phyloP scores from a whole-genome alignment of 2,797 vertebrate genomes.

The Morus bassanus region DNA sequence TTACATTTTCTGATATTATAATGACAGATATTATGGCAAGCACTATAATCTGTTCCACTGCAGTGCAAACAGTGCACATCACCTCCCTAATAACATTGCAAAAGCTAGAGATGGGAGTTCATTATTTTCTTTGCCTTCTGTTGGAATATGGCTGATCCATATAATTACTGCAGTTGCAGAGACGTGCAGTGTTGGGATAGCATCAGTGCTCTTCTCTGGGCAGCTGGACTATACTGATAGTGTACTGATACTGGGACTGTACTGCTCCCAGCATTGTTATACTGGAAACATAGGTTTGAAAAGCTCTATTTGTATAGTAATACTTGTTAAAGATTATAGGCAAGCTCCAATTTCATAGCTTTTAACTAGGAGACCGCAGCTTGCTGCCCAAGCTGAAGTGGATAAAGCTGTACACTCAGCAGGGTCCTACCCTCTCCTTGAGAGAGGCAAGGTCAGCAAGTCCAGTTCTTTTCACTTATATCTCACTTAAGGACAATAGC shows the following conservation, averaged over 20 bases:
- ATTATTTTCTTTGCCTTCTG: not conserved
- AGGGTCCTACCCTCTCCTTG: not conserved
- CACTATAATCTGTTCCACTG: not conserved
- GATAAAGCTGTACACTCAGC: not conserved
- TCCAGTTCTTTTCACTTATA: not conserved
- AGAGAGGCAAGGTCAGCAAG: not conserved
- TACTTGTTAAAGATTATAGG: not conserved
- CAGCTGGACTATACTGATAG: not conserved
- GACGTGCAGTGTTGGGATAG: not conserved
- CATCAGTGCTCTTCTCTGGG: not conserved
- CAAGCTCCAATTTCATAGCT: not conserved
- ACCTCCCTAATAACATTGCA: not conserved
- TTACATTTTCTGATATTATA: constrained; percentile 19
- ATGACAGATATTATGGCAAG: constrained; percentile 23
- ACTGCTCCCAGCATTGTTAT: not conserved
- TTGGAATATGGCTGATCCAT: not conserved
- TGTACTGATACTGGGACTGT: not conserved
- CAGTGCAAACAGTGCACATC: not conserved
- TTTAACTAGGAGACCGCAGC: not conserved
- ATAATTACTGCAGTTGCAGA: not conserved
- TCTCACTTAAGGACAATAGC: not conserved
- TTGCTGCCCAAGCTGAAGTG: not conserved
- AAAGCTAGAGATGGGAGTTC: not conserved
- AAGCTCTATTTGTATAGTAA: not conserved
- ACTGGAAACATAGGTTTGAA: not conserved